Base-by-base conservation (phyloP, 1,140 invertebrate species). In the Drosophila parvula region DNA sequence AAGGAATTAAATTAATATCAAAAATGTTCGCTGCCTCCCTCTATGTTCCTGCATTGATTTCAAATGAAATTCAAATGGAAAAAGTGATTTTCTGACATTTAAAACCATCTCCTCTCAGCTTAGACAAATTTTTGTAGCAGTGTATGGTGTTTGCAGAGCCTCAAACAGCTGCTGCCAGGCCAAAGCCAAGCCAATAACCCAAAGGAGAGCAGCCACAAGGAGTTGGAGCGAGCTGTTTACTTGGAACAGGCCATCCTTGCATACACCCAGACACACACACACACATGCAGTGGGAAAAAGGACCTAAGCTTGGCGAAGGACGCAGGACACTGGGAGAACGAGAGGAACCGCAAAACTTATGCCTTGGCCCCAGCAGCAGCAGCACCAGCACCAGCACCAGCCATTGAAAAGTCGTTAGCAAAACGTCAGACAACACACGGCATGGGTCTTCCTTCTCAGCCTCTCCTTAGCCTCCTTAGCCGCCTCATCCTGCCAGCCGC, bases 321-420 rank as follows among this genome's bases (percentile, higher is more conserved):
- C 4, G 27, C 14, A 28, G 27, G 27, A 43, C n/a, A 14, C 16
- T 12, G 30, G 5, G 5, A 0, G 10, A 5, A 12, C 4, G 16
- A 28, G 7, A 32, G n/a, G 44, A 51, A 74, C 69, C 84, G 71
- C 51, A 74, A 88, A 88, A 88, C 84, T 88, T 88, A 82, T 88
- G 83, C 71, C 79, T 62, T 70, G 74, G 65, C 73, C 55, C 51
- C 69, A 59, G 63, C 43, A 67, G 51, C 65, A 60, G 45, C 43
- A 62, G 58, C 43, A 22, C 22, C 22, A 22, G 5, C 53, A 50
- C 51, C 38, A 58, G 69, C 74, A 41, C 32, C 61, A 88, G 73
- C 84, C 84, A 88, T 88, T 88, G 83, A 88, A 88, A 88, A 88
- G 83, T 88, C 83, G 84, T 88, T 88, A 88, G 83, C 76, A 83